A percentile compares a stretch with the other conserved stretches of the same genome.
These are phyloP conservation scores for Lipotes vexillifer DNA, from an alignment of 2,113 vertebrate genomes.

Conservation along the genomic window DNA sequence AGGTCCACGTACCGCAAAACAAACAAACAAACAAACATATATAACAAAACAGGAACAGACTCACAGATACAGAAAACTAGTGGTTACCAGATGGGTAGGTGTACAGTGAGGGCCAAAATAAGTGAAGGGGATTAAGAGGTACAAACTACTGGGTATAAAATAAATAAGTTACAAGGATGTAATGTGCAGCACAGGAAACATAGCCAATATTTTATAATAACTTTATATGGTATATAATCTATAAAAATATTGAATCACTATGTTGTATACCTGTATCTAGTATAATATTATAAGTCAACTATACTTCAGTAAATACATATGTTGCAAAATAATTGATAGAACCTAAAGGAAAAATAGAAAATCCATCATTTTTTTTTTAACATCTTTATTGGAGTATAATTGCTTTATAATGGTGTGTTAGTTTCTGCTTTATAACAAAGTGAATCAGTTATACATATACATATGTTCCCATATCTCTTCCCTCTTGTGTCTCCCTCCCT, in stretches of 20 bases:
- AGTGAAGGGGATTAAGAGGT: background rate
- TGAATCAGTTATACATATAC: no score
- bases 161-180: background rate
- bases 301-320: background rate
- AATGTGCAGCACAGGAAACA: background rate
- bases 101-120: background rate
- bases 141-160: background rate
- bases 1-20: no score
- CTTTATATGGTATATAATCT: background rate
- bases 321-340: background rate
- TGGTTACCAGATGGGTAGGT: background rate
- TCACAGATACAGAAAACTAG: background rate
- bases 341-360: background rate
- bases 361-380: background rate
- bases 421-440: no score
- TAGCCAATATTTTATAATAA: background rate
- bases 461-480: no score
- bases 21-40: background rate
- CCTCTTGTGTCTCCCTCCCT: no score
- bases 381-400: no score
- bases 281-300: background rate
- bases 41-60: background rate
- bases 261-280: background rate
- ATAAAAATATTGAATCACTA: background rate
- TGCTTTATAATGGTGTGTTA: no score